These are phyloP conservation scores for Eunapius fragilis DNA, from an alignment of 37 sponge, comb jelly and placozoan species.

Conservation along the genomic window DNA sequence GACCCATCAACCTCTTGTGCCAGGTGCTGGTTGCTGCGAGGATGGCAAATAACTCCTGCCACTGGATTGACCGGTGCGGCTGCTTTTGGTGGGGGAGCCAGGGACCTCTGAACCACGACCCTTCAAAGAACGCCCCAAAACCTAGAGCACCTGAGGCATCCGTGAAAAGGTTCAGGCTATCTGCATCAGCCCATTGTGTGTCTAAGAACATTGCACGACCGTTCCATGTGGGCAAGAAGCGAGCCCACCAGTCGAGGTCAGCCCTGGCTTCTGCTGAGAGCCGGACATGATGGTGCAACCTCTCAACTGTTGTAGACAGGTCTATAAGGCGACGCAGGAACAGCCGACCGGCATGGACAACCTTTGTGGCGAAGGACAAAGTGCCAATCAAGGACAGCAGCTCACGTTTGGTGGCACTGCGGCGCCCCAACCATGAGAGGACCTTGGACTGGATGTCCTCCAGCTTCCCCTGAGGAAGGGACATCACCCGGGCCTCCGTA, in stretches of 20 bases:
- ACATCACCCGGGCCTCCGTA: background rate
- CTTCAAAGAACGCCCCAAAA: slow-evolving; percentile 7
- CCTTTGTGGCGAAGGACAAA: slow-evolving; percentile 9
- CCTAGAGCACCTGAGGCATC: slow-evolving; percentile 19
- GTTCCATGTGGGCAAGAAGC: slow-evolving; percentile 13
- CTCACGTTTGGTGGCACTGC: slow-evolving; percentile 20
- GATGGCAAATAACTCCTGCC: slow-evolving; percentile 13
- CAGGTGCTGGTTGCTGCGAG: slow-evolving; percentile 1
- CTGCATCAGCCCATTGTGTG: background rate
- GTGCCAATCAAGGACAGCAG: slow-evolving; percentile 23
- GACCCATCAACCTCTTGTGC: background rate
- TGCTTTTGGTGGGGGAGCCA: slow-evolving; percentile 7
- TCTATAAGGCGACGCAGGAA: slow-evolving; percentile 27
- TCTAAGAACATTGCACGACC: slow-evolving; percentile 12
- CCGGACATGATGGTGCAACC: too few species aligned
- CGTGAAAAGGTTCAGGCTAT: slow-evolving; percentile 1
- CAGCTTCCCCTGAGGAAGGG: slow-evolving; percentile 21
- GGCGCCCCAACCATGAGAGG: background rate
- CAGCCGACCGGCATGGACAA: slow-evolving; percentile 19
- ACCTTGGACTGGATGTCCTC: background rate
- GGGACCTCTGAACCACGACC: background rate
- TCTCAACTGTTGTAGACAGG: too few species aligned
- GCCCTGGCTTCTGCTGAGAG: too few species aligned
- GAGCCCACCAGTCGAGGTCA: too few species aligned
- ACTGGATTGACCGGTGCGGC: background rate